Conservation (phyloP, 2,888 invertebrate species). For the Spisula subtruncata region DNA sequence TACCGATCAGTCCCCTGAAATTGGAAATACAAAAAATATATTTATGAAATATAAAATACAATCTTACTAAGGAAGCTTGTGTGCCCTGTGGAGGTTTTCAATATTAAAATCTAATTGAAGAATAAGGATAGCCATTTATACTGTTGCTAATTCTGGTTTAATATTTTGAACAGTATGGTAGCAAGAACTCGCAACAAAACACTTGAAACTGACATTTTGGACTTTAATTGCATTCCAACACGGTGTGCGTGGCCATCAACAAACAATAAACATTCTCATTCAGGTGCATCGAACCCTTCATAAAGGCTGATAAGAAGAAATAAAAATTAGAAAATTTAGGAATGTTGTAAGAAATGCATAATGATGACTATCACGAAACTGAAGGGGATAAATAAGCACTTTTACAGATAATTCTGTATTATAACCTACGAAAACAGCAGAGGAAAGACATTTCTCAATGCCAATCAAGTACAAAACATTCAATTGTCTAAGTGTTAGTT, state of each 20-base stretch:
- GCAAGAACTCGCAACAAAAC: too few species aligned
- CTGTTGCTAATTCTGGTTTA: too few species aligned
- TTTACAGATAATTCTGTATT: not conserved
- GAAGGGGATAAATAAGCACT: not conserved
- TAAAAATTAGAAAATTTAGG: not conserved
- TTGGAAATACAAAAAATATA: not conserved
- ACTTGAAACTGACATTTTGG: too few species aligned
- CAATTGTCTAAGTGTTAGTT: not conserved
- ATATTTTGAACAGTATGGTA: too few species aligned
- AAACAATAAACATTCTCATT: not conserved
- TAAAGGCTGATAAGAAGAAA: not conserved
- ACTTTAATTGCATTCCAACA: too few species aligned
- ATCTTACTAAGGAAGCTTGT: too few species aligned
- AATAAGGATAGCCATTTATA: too few species aligned
- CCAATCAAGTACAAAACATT: not conserved
- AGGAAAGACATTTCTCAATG: not conserved
- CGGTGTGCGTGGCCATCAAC: not conserved
- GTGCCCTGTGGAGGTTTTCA: too few species aligned
- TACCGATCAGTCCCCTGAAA: conserved; percentile 86
- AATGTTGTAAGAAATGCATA: conserved; percentile 7
- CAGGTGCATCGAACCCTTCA: not conserved
- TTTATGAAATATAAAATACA: too few species aligned
- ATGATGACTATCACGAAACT: not conserved
- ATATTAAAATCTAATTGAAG: too few species aligned
- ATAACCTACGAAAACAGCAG: not conserved